Percentiles rank a stretch among this genome's conserved stretches.
These are phyloP conservation scores for Nephrotoma flavescens DNA, from an alignment of 2,888 invertebrate genomes.

Conservation along the genomic window DNA sequence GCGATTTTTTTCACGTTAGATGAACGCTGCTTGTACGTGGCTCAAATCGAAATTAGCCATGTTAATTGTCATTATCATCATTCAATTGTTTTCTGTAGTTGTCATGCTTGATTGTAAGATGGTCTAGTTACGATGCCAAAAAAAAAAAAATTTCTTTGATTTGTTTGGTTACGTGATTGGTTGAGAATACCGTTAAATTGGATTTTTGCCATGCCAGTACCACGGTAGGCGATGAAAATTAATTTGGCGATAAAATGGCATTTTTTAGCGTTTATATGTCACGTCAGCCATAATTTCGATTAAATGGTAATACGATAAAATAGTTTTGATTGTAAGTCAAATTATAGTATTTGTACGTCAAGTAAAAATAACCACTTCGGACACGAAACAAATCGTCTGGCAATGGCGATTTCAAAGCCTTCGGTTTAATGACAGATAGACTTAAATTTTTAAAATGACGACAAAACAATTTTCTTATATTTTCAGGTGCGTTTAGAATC, in stretches of 20 bases:
- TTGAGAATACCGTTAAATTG: not conserved
- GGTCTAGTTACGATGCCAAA: not conserved
- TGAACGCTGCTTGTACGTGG: not conserved
- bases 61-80: not conserved
- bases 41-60: not conserved
- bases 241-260: too few species aligned
- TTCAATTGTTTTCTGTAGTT: not conserved
- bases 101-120: not conserved
- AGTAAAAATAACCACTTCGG: not conserved
- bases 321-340: too few species aligned
- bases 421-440: too few species aligned
- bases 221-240: not conserved
- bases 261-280: too few species aligned
- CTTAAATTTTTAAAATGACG: not conserved
- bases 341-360: not conserved
- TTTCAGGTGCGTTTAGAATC: constrained; percentile 86
- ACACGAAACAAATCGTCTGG: too few species aligned
- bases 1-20: not conserved
- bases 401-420: too few species aligned
- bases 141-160: not conserved
- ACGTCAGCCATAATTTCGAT: too few species aligned
- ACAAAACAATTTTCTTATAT: not conserved
- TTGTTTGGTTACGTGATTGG: not conserved
- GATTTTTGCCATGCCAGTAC: not conserved
- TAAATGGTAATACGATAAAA: too few species aligned